Evolutionary conservation across 2,797 vertebrate species (phyloP).

Genomic region (Diceros bicornis): DNA sequence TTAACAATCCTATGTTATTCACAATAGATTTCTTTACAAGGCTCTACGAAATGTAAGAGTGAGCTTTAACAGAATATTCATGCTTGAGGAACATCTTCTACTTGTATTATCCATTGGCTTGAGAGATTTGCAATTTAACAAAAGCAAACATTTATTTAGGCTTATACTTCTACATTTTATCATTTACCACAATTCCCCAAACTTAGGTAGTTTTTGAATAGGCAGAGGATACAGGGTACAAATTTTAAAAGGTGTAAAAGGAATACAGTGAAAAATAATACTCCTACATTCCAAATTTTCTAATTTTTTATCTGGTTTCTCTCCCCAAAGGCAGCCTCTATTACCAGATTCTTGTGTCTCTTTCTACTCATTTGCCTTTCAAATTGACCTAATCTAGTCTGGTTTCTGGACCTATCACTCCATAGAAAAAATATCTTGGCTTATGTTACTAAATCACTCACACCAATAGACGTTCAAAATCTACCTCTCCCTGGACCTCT

Average conservation of each 20-base stretch:
- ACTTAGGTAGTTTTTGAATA: background rate
- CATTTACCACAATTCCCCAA: background rate
- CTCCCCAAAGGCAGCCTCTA: background rate
- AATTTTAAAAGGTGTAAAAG: background rate
- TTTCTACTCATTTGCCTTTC: slow-evolving; percentile 5
- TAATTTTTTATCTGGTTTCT: background rate
- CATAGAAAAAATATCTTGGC: background rate
- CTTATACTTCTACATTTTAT: background rate
- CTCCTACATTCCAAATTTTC: background rate
- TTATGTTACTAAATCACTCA: background rate
- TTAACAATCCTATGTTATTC: background rate
- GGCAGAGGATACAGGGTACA: background rate
- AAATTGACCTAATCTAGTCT: background rate
- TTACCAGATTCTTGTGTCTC: background rate
- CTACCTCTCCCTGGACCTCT: background rate
- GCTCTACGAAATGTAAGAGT: background rate
- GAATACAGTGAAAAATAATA: background rate
- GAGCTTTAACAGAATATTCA: background rate
- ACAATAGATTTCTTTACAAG: background rate
- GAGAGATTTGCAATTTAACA: slow-evolving; percentile 4
- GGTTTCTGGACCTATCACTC: background rate
- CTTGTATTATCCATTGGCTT: background rate
- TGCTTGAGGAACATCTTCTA: background rate
- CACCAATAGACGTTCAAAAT: background rate
- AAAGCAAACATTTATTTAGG: slow-evolving; percentile 22